phyloP scores from a whole-genome alignment of 1,140 invertebrate species.

The Dreissena polymorpha region DNA sequence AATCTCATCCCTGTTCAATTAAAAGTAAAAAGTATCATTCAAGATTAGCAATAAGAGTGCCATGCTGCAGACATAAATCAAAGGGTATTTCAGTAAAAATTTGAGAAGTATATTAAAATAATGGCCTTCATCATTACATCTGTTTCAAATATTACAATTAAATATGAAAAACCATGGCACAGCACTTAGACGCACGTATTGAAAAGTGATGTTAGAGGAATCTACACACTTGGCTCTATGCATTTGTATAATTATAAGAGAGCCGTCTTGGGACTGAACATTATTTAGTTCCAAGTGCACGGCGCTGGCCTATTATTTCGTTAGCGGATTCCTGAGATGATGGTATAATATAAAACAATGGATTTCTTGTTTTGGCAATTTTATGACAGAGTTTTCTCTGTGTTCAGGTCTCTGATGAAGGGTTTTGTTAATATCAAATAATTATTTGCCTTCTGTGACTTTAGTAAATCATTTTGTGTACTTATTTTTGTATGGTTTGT shows the following conservation, averaged over 20 bases:
- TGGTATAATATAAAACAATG: too few species aligned
- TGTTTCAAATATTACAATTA: constrained; percentile 7
- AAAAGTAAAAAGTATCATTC: not conserved
- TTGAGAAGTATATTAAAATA: constrained; percentile 5
- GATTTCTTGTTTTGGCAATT: too few species aligned
- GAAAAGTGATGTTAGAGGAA: constrained; percentile 35
- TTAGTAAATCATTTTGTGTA: too few species aligned
- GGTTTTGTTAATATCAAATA: too few species aligned
- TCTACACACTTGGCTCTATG: constrained; percentile 27
- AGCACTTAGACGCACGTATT: constrained; percentile 19
- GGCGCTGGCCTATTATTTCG: too few species aligned
- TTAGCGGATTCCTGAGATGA: too few species aligned
- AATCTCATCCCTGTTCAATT: constrained; percentile 4
- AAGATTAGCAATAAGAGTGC: constrained; percentile 10
- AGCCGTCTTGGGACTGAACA: not conserved
- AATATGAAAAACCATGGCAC: constrained; percentile 7
- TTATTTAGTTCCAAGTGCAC: too few species aligned
- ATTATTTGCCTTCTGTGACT: too few species aligned
- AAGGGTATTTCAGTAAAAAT: constrained; percentile 2
- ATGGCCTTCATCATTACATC: constrained; percentile 6
- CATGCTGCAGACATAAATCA: not conserved
- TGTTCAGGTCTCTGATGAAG: too few species aligned
- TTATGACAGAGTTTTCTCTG: too few species aligned
- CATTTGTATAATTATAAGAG: constrained; percentile 32
- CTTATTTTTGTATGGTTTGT: too few species aligned